phyloP scores from a whole-genome alignment of 1,140 invertebrate species.

The Ephestia elutella region DNA sequence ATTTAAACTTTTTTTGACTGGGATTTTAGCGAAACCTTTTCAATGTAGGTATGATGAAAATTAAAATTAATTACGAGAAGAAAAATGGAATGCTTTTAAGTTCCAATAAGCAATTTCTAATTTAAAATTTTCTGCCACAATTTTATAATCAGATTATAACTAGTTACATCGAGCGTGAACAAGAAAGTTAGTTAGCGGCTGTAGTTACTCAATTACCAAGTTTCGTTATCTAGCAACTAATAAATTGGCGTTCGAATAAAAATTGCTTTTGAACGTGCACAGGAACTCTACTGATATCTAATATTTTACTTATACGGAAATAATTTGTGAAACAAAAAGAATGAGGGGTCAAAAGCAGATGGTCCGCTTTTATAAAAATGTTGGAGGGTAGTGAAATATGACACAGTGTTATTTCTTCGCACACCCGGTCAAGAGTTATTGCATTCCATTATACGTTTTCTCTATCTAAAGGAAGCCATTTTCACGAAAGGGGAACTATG shows the following conservation, averaged over 20 bases:
- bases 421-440: slow-evolving; percentile 74
- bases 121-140: neutral
- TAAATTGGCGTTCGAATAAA: slow-evolving; percentile 1
- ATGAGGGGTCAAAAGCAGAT: slow-evolving; percentile 73
- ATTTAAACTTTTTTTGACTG: neutral
- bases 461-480: slow-evolving; percentile 74
- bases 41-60: neutral
- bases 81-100: too few relatives aligned
- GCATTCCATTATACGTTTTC: slow-evolving; percentile 73
- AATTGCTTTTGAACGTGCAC: slow-evolving; percentile 19
- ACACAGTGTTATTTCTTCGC: slow-evolving; percentile 74
- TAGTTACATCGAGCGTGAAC: neutral
- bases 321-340: slow-evolving; percentile 72
- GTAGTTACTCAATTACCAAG: neutral
- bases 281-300: slow-evolving; percentile 35
- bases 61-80: neutral
- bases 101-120: neutral
- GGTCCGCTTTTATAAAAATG: slow-evolving; percentile 73
- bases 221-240: neutral
- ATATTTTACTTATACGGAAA: slow-evolving; percentile 65
- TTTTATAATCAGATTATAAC: neutral
- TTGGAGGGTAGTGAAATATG: slow-evolving; percentile 74
- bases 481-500: slow-evolving; percentile 69
- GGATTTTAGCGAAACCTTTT: too few relatives aligned
- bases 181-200: neutral